These are phyloP conservation scores for Lepidocolaptes lacrymiger DNA, from an alignment of 2,797 vertebrate species.

Conservation along the genomic window DNA sequence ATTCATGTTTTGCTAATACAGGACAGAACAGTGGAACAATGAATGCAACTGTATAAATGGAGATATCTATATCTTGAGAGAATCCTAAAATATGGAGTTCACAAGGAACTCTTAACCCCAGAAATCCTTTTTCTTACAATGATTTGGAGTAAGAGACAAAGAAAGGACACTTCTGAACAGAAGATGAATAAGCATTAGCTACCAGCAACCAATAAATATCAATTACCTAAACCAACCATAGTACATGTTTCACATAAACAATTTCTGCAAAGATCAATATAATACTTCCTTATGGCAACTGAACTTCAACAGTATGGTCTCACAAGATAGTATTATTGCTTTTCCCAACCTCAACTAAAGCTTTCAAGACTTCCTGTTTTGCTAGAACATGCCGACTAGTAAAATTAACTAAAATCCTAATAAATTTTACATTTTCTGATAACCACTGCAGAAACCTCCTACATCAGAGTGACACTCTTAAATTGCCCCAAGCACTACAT, in stretches of 20 bases:
- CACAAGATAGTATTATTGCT: background rate
- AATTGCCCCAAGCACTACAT: background rate
- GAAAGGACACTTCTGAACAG: background rate
- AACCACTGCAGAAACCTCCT: background rate
- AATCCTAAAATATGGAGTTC: background rate
- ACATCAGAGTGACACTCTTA: background rate
- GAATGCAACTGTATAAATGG: background rate
- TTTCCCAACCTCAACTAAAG: background rate
- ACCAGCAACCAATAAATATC: background rate
- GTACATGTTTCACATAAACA: background rate
- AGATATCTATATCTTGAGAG: background rate
- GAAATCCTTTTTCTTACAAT: background rate
- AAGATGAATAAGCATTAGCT: background rate
- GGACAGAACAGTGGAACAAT: background rate
- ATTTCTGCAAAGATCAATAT: background rate
- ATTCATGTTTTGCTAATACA: background rate
- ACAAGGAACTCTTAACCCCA: background rate
- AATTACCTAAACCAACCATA: background rate
- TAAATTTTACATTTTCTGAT: background rate
- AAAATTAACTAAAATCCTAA: background rate
- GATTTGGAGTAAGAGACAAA: background rate
- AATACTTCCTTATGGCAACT: background rate
- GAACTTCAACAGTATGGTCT: rapidly evolving
- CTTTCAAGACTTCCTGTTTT: background rate
- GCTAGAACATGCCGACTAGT: background rate